A percentile compares a stretch with the other conserved stretches of the same genome.
Conservation (phyloP, 2,888 invertebrate genomes). For the Clostera curtula region DNA sequence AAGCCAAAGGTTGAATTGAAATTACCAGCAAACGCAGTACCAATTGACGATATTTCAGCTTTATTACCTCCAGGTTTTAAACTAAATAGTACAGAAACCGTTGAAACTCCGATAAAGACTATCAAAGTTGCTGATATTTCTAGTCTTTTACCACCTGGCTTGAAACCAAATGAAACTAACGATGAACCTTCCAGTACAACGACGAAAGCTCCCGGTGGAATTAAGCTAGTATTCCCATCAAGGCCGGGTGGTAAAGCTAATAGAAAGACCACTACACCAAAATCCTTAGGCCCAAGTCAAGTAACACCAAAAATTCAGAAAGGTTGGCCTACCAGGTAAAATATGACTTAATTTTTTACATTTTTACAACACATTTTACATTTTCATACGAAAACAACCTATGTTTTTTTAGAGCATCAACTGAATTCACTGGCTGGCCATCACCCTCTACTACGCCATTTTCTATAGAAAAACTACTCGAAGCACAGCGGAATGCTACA, state of each 20-base stretch:
- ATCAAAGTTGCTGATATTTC: conserved; percentile 69
- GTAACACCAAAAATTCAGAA: conserved; percentile 82
- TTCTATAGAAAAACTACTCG: conserved; percentile 86
- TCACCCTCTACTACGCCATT: conserved; percentile 91
- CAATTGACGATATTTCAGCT: conserved; percentile 73
- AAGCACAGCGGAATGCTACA: conserved; percentile 78
- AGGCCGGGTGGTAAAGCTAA: conserved; percentile 80
- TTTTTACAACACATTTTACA: conserved; percentile 1
- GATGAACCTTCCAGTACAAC: conserved; percentile 34
- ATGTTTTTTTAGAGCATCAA: conserved; percentile 90
- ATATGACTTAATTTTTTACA: conserved; percentile 2
- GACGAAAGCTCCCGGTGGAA: conserved; percentile 63
- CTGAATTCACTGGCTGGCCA: conserved; percentile 94
- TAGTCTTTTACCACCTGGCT: conserved; percentile 78
- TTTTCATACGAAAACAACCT: neutral
- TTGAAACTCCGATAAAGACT: conserved; percentile 29
- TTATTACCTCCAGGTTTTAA: conserved; percentile 79
- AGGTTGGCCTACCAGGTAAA: conserved; percentile 87
- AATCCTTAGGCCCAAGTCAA: conserved; percentile 61
- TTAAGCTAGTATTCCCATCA: conserved; percentile 87
- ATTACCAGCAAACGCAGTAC: conserved; percentile 33
- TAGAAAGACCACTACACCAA: conserved; percentile 76
- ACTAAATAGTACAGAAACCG: conserved; percentile 34
- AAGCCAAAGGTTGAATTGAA: conserved; percentile 34
- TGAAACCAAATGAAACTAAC: conserved; percentile 53